These are phyloP conservation scores for Podarcis lilfordi DNA, from an alignment of 2,797 vertebrate genomes.

Conservation along the genomic window DNA sequence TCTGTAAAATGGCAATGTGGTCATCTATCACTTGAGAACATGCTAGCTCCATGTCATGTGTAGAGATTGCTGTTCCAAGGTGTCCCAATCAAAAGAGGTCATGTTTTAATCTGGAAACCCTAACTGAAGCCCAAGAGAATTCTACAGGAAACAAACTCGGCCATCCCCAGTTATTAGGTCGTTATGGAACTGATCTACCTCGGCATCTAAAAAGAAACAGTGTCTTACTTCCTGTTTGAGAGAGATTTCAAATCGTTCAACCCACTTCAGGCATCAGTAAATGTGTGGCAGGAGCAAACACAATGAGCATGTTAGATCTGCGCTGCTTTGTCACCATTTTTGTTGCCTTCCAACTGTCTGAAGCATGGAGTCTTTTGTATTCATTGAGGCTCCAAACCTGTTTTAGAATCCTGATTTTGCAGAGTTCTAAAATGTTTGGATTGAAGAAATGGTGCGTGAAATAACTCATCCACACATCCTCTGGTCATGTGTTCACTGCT, in stretches of 20 bases:
- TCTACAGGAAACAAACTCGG: neutral
- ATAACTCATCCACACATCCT: no score
- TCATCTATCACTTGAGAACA: neutral
- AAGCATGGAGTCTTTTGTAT: no score
- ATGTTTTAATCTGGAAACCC: neutral
- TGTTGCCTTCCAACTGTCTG: no score
- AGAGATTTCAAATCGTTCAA: neutral
- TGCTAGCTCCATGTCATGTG: neutral
- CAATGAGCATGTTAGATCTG: no score
- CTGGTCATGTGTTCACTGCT: no score
- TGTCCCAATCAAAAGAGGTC: neutral
- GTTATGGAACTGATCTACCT: neutral
- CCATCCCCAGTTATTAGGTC: neutral
- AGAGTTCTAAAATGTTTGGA: no score
- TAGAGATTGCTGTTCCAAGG: neutral
- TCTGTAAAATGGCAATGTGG: neutral
- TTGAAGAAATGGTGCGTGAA: no score
- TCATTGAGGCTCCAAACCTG: no score
- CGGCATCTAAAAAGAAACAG: neutral
- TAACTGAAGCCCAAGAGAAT: neutral
- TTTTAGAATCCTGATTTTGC: no score
- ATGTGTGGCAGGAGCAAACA: no score
- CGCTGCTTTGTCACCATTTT: no score
- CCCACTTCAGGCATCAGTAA: no score
- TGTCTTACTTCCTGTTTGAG: neutral